Percentiles rank a stretch among this genome's conserved stretches.
These are phyloP conservation scores for Typhlomys cinereus DNA, from an alignment of 2,113 vertebrate genomes.

Conservation along the genomic window DNA sequence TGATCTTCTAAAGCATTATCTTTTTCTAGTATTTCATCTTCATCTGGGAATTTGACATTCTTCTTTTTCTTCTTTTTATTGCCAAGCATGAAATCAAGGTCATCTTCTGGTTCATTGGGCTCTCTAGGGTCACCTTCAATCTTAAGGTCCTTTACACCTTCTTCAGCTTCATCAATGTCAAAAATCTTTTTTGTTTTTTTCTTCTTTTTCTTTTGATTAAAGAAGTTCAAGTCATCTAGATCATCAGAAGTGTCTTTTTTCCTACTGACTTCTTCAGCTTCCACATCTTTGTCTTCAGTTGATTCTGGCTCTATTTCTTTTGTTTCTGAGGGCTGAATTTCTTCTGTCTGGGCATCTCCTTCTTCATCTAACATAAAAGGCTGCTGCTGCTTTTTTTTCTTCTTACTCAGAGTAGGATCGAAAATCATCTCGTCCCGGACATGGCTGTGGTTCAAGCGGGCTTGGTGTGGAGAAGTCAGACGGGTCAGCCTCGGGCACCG, in stretches of 20 bases:
- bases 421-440: slow-evolving; percentile 99
- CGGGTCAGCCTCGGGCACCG: too few species aligned
- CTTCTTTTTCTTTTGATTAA: slow-evolving; percentile 99
- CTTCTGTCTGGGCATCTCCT: slow-evolving; percentile 89
- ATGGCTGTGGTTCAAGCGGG: too few species aligned
- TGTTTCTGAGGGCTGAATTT: slow-evolving; percentile 90
- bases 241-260: slow-evolving; percentile 98
- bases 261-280: slow-evolving; percentile 94
- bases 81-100: slow-evolving; percentile 93
- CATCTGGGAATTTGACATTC: slow-evolving; percentile 94
- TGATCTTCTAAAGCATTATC: slow-evolving; percentile 94
- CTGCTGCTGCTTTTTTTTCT: slow-evolving; percentile 99
- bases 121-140: slow-evolving; percentile 93
- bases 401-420: slow-evolving; percentile 97
- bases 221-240: slow-evolving; percentile 96
- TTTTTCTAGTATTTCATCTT: slow-evolving; percentile 91
- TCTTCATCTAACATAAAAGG: slow-evolving; percentile 99
- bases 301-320: slow-evolving; percentile 94
- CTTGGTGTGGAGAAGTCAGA: too few species aligned
- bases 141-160: slow-evolving; percentile 95
- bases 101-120: slow-evolving; percentile 91
- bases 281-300: slow-evolving; percentile 93
- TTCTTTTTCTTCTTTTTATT: slow-evolving; percentile 96
- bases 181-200: slow-evolving; percentile 98
- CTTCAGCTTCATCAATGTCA: slow-evolving; percentile 96